Evolutionary conservation across 1,140 invertebrate genomes (phyloP), one percentile per base, ranked within the genome.

Genomic region (Steinernema khuongi): DNA sequence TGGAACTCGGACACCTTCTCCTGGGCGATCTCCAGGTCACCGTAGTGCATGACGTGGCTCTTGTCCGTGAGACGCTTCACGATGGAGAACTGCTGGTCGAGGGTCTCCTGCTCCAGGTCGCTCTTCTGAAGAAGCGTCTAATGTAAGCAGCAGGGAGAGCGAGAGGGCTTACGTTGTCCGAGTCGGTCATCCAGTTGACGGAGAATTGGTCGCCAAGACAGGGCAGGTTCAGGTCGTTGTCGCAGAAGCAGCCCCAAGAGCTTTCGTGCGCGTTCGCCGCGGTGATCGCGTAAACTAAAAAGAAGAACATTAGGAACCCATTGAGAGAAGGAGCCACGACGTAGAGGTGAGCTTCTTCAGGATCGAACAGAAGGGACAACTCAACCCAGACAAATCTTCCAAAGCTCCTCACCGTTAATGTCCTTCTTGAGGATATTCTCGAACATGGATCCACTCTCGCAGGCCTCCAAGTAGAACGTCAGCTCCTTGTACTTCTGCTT

Each of bases 361-460:
- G n/a, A n/a, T n/a, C n/a, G n/a, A n/a, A n/a, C n/a, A n/a, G n/a
- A n/a, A n/a, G n/a, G n/a, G n/a, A n/a, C n/a, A n/a, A n/a, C n/a
- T n/a, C n/a, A n/a, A n/a, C n/a, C n/a, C n/a, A 60, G 26, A n/a
- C 50, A 60, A 4, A 26, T 22, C 14, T 14, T 60, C n/a, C 36
- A n/a, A 60, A 22, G 22, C 50, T 70, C 84, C 85, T 83, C 84
- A 90, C 89, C 86, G 81, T 89, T 88, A 70, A 88, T 87, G 78
- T 89, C 85, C 29, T 86, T 82, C 0, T 88, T 85, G 22, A 90
- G 84, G n/a, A 90, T 78, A 50, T 87, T 85, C 41, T 89, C 83
- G 85, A 91, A 91, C 89, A 91, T 90, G 0, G 90, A 90, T 4
- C 90, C 90, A 50, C 89, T 89, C 81, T 90, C 89, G 85, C 90